Conservation (phyloP, 2,797 vertebrate species). For the Scarus forsteni region DNA sequence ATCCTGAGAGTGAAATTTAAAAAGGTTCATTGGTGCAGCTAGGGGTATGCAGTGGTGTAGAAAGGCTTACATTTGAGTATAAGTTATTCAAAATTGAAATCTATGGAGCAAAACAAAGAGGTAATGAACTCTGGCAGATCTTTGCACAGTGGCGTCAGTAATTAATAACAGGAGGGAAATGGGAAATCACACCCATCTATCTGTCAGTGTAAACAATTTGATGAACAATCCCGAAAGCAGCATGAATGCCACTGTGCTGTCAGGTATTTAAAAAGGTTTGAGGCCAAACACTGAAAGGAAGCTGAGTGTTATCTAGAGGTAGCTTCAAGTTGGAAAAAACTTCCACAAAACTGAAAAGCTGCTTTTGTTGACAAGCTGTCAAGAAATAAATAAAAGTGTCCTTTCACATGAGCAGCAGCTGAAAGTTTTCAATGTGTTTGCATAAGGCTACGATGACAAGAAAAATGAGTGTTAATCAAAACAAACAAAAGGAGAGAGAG, state of each 20-base stretch:
- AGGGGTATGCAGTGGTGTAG: conserved; percentile 13
- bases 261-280: conserved; percentile 32
- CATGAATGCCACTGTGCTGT: conserved; percentile 4
- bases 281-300: conserved; percentile 34
- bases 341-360: conserved; percentile 34
- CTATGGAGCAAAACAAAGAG: conserved; percentile 23
- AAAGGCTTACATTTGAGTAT: conserved; percentile 35
- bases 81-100: conserved; percentile 50
- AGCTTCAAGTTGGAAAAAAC: conserved; percentile 12
- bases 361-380: conserved; percentile 48
- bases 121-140: conserved; percentile 32
- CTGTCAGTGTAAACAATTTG: conserved; percentile 7
- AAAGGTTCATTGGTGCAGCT: conserved; percentile 49
- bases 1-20: conserved; percentile 44
- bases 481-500: conserved; percentile 56
- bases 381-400: conserved; percentile 5
- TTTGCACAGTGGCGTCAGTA: conserved; percentile 16
- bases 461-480: conserved; percentile 66
- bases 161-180: conserved; percentile 36
- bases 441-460: conserved; percentile 58
- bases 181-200: conserved; percentile 10
- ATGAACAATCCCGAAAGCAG: conserved; percentile 8
- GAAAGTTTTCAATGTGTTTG: conserved; percentile 42
- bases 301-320: conserved; percentile 47
- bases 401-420: conserved; percentile 36